phyloP scores from a whole-genome alignment of 2,888 invertebrate genomes.

The Syritta pipiens region DNA sequence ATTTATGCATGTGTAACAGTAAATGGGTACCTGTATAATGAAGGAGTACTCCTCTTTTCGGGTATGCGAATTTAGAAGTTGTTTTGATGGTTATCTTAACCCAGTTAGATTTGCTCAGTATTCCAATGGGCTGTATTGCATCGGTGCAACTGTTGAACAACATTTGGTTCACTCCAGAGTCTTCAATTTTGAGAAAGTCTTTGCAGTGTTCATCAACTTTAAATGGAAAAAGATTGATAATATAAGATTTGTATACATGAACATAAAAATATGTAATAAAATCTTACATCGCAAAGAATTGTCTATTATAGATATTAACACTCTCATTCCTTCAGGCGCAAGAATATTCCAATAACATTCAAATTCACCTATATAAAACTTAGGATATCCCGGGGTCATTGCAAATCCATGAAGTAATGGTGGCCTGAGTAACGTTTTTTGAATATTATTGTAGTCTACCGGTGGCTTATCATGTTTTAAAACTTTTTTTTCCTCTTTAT shows the following conservation, averaged over 20 bases:
- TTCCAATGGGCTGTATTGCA: slow-evolving; percentile 60
- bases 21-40: slow-evolving; percentile 82
- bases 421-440: slow-evolving; percentile 69
- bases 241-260: neutral
- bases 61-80: slow-evolving; percentile 80
- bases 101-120: slow-evolving; percentile 71
- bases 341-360: slow-evolving; percentile 85
- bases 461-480: slow-evolving; percentile 11
- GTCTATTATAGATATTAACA: slow-evolving; percentile 85
- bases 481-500: slow-evolving; percentile 10
- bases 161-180: slow-evolving; percentile 53
- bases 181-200: slow-evolving; percentile 71
- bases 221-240: neutral
- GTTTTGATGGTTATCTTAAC: slow-evolving; percentile 77
- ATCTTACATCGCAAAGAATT: slow-evolving; percentile 85
- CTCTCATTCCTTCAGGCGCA: slow-evolving; percentile 83
- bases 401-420: slow-evolving; percentile 82
- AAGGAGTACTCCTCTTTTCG: slow-evolving; percentile 84
- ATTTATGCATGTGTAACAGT: neutral
- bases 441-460: slow-evolving; percentile 66
- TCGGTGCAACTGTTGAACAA: slow-evolving; percentile 71
- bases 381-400: slow-evolving; percentile 87
- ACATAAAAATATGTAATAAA: neutral
- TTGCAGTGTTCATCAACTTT: slow-evolving; percentile 71
- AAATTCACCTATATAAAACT: slow-evolving; percentile 85